Percentiles rank a stretch among this genome's conserved stretches.
Conservation (phyloP, 2,888 invertebrate genomes). For the Epicampocera succincta region DNA sequence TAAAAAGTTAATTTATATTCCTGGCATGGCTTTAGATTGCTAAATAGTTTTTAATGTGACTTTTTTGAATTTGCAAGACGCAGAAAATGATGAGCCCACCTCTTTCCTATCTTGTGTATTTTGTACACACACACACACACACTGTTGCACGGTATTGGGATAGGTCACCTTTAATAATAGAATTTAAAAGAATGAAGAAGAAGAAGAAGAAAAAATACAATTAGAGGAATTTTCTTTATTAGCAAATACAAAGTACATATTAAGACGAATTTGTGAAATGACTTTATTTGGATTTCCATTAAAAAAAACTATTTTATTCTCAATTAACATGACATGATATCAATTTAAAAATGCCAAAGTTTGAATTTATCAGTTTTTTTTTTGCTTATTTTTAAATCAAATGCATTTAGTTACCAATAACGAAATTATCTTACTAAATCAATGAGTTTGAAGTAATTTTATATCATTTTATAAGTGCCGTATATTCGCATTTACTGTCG, state of each 20-base stretch:
- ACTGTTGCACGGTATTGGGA: conserved; percentile 26
- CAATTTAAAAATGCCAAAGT: too few relatives aligned
- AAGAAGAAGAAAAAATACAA: not conserved
- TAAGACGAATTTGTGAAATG: too few relatives aligned
- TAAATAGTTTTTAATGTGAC: conserved; percentile 21
- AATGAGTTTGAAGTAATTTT: not conserved
- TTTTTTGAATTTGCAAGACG: conserved; percentile 1
- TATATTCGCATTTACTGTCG: conserved; percentile 7
- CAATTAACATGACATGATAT: too few relatives aligned
- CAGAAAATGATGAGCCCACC: conserved; percentile 5
- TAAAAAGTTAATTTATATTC: conserved; percentile 50
- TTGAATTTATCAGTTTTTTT: too few relatives aligned
- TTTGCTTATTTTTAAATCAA: too few relatives aligned
- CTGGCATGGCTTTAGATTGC: conserved; percentile 45
- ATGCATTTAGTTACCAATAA: too few relatives aligned
- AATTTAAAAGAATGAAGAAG: conserved; percentile 15
- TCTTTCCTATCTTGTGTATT: not conserved
- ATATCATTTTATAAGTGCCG: not conserved
- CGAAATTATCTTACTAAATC: too few relatives aligned
- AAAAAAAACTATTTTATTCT: too few relatives aligned
- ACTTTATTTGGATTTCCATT: too few relatives aligned
- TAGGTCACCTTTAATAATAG: conserved; percentile 62
- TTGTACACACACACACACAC: not conserved
- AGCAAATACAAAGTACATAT: too few relatives aligned
- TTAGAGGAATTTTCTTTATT: too few relatives aligned